These are phyloP conservation scores for Podarcis muralis DNA, from an alignment of 2,113 vertebrate genomes.

Conservation along the genomic window DNA sequence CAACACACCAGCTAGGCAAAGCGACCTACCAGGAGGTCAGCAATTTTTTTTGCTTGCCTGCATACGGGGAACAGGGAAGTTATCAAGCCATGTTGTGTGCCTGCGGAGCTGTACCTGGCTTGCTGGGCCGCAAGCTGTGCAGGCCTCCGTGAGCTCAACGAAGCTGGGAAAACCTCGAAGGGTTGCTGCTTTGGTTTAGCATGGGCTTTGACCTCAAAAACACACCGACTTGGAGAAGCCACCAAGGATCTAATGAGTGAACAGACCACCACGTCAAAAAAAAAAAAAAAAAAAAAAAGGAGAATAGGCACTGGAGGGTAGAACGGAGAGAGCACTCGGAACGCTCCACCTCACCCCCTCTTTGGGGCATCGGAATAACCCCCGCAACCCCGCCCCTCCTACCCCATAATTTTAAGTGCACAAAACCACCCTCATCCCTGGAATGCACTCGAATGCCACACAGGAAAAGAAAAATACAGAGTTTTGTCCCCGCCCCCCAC, in stretches of 20 bases:
- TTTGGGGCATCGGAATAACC: neutral
- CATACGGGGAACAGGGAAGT: neutral
- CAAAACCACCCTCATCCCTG: conserved; percentile 21
- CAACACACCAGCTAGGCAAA: neutral
- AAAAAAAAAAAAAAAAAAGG: neutral
- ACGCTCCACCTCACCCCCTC: neutral
- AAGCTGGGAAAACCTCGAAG: neutral
- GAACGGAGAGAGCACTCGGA: neutral
- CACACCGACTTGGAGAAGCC: neutral
- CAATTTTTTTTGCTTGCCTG: neutral
- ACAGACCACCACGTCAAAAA: neutral
- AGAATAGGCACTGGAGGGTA: neutral
- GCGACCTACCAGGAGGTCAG: neutral
- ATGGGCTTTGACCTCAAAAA: neutral
- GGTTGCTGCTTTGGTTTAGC: conserved; percentile 1
- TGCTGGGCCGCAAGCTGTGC: neutral
- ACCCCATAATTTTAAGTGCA: conserved; percentile 28
- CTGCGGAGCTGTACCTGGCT: neutral
- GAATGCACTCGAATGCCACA: conserved; percentile 59
- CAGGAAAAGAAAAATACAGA: neutral
- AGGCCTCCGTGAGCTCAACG: neutral
- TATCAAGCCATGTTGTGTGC: neutral
- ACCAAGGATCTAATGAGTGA: neutral
- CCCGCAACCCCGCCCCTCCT: neutral
- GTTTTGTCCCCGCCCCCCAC: neutral